Base-by-base conservation (phyloP, 2,888 invertebrate species). In the Hylaea fasciaria region DNA sequence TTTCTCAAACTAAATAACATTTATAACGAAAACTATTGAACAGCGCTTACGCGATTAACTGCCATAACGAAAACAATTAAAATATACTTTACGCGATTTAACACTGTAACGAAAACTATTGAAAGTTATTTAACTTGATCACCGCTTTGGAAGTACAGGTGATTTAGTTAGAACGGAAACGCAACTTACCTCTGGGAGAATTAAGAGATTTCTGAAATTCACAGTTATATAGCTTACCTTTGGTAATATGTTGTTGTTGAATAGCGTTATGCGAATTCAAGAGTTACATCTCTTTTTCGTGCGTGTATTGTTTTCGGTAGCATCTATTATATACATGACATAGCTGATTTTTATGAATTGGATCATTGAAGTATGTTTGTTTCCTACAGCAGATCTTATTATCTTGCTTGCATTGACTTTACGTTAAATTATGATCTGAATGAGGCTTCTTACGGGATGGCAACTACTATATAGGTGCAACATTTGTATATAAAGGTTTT, bases 71-170 rank as follows among this genome's bases (percentile, higher is more conserved):
- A 82, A 83, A 82, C 84, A 85, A 85, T 83, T 82, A 80, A 85
- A 84, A 83, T 80, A 83, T 81, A 81, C 82, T 83, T 81, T 75
- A 82, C 14, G 14, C 28, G 44, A 51, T 39, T 22, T 39, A 41
- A 17, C 44, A 9, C 46, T 57, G 39, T 46, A 2, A 71, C 77
- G 74, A 78, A 82, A 83, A 82, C 84, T 84, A 85, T 83, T 82
- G 80, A 85, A 91, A 90, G 81, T 88, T 86, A 86, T 81, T 87
- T 85, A 76, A 81, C 82, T 81, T 80, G 88, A 89, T 89, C 89
- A 89, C 73, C 72, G 54, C 53, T 58, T 40, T 35, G 61, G 57
- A 59, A 67, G 62, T 61, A 60, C 47, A 29, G 37, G 46, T 57
- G 58, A 69, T 65, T 64, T 64, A n/a, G n/a, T n/a, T 49, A 57